Conservation (phyloP, 53 echinoderm and acorn worm species). For the Holothuria leucospilota region DNA sequence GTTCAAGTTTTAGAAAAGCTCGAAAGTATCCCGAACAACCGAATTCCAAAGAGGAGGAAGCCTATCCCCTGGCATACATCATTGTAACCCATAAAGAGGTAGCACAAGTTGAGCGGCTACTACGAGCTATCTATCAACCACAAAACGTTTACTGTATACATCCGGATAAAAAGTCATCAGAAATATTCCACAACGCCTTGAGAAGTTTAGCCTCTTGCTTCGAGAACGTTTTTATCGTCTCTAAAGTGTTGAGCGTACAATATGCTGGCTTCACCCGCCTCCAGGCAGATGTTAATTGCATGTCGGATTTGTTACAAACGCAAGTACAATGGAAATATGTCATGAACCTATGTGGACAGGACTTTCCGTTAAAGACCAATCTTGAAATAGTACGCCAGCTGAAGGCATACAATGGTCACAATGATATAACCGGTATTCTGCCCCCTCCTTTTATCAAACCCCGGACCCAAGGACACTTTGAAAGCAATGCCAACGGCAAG, state of each 20-base stretch:
- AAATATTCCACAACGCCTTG: conserved; percentile 29
- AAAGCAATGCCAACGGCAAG: conserved; percentile 33
- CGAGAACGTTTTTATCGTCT: conserved; percentile 12
- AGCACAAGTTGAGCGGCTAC: conserved; percentile 64
- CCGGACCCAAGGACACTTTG: conserved; percentile 61
- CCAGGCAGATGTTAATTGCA: conserved; percentile 65
- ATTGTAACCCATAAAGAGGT: conserved; percentile 29
- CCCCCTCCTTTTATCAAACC: conserved; percentile 50
- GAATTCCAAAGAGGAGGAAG: conserved; percentile 50
- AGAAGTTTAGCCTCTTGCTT: conserved; percentile 7
- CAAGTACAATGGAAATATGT: conserved; percentile 26
- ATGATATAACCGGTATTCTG: conserved; percentile 72
- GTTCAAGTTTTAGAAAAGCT: conserved; percentile 29
- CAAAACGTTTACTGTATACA: conserved; percentile 71
- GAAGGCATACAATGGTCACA: conserved; percentile 52
- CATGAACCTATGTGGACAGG: conserved; percentile 84
- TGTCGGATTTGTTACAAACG: conserved; percentile 36
- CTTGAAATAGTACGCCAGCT: conserved; percentile 83
- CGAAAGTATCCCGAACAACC: conserved; percentile 45
- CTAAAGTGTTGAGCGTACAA: conserved; percentile 54
- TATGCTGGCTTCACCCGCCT: conserved; percentile 83
- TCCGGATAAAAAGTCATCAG: no score
- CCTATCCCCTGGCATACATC: conserved; percentile 14
- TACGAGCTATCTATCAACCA: conserved; percentile 65
- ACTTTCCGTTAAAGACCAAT: conserved; percentile 92